These are phyloP conservation scores for Drosophila anceps DNA, from an alignment of 2,888 invertebrate genomes.

Conservation along the genomic window DNA sequence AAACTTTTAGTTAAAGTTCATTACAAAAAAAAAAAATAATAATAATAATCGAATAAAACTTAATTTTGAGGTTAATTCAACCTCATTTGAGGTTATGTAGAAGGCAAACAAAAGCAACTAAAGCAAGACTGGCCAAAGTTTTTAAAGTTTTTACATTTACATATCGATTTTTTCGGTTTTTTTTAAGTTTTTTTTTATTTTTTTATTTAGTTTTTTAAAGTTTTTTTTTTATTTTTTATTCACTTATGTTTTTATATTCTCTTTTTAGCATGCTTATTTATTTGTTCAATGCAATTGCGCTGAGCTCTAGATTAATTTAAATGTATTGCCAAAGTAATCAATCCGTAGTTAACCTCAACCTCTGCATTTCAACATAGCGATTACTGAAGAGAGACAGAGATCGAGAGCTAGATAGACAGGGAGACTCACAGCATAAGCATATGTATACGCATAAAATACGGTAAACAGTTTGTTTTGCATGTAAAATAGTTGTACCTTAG, in stretches of 20 bases:
- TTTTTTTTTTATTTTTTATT: not conserved
- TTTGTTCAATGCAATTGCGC: constrained; percentile 21
- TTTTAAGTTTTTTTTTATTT: not conserved
- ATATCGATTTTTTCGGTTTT: not conserved
- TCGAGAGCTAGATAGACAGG: not conserved
- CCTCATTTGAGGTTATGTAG: constrained; percentile 9
- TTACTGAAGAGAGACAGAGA: constrained; percentile 19
- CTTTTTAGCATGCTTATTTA: not conserved
- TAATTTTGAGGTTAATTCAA: constrained; percentile 4
- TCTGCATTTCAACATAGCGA: constrained; percentile 33
- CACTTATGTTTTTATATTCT: not conserved
- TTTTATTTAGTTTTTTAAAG: not conserved
- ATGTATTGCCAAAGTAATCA: constrained; percentile 54
- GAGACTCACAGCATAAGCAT: not conserved
- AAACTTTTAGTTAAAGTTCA: not conserved
- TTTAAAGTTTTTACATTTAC: constrained; percentile 1
- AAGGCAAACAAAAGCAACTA: not conserved
- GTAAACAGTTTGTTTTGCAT: constrained; percentile 27
- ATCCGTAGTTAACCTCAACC: constrained; percentile 50
- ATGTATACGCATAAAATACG: constrained; percentile 7
- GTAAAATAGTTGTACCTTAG: constrained; percentile 19
- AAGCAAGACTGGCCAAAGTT: constrained; percentile 2
- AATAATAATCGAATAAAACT: not conserved
- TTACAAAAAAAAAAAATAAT: not conserved
- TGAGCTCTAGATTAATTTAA: constrained; percentile 43